Conservation (phyloP, 2,113 vertebrate species). For the Fulmarus glacialis region DNA sequence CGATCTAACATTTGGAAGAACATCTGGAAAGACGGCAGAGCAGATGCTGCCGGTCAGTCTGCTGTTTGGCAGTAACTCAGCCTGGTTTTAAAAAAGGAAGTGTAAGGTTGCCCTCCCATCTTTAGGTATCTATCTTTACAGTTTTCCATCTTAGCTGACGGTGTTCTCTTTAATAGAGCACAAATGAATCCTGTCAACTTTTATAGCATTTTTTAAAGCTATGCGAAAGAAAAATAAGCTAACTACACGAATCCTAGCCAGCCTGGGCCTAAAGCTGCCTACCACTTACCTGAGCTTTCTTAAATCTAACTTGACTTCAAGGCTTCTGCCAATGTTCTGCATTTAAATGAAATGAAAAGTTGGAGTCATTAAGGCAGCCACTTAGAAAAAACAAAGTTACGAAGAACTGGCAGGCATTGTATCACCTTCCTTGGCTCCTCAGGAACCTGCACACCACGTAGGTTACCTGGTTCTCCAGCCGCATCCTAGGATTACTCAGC, state of each 20-base stretch:
- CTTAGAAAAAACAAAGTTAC: neutral
- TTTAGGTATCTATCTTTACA: neutral
- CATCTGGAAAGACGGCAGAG: neutral
- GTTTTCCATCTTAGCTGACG: neutral
- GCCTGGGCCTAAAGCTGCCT: neutral
- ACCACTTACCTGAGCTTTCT: neutral
- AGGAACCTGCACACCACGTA: accelerated
- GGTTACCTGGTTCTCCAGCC: neutral
- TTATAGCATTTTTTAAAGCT: neutral
- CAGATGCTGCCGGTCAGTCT: neutral
- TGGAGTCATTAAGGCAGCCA: neutral
- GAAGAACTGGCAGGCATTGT: neutral
- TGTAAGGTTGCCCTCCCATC: neutral
- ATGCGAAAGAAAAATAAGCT: neutral
- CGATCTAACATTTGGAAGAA: neutral
- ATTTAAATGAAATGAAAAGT: neutral
- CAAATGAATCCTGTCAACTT: neutral
- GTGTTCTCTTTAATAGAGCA: neutral
- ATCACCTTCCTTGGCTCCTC: neutral
- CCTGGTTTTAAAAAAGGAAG: neutral
- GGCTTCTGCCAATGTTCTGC: neutral
- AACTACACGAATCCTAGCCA: neutral
- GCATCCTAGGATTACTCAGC: neutral
- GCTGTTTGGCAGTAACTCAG: neutral
- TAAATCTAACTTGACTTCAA: neutral